Conservation (phyloP, 2,888 invertebrate genomes). For the Hemaris fuciformis region DNA sequence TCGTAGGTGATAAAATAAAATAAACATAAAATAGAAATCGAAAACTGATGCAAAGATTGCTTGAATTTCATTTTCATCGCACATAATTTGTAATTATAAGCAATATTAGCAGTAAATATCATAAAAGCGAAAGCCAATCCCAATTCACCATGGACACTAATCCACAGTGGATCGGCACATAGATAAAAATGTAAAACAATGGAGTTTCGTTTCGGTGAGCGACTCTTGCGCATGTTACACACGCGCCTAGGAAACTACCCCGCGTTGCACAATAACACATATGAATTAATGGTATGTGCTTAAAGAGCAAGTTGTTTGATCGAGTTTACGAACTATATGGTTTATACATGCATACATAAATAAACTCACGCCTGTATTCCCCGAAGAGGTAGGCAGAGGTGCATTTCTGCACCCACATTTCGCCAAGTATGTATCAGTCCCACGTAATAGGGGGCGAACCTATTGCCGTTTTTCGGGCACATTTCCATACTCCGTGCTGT, state of each 20-base stretch:
- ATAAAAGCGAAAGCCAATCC: constrained; percentile 45
- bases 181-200: constrained; percentile 62
- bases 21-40: neutral
- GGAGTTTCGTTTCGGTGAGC: constrained; percentile 44
- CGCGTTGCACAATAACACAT: constrained; percentile 40
- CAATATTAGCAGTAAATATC: constrained; percentile 26
- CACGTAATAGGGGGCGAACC: too few species aligned
- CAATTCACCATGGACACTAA: constrained; percentile 54
- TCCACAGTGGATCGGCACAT: constrained; percentile 54
- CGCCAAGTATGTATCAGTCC: too few species aligned
- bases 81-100: neutral
- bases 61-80: neutral
- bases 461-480: too few species aligned
- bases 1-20: neutral
- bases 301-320: neutral
- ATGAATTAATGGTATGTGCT: constrained; percentile 6
- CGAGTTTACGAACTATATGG: neutral
- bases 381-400: too few species aligned
- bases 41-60: neutral
- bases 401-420: too few species aligned
- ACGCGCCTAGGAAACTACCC: constrained; percentile 37
- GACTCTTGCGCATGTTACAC: constrained; percentile 41
- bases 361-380: too few species aligned
- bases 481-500: too few species aligned
- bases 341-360: neutral